A percentile compares a stretch with the other conserved stretches of the same genome.
Conservation (phyloP, 2,113 vertebrate genomes). For the Sphaerodactylus townsendi region DNA sequence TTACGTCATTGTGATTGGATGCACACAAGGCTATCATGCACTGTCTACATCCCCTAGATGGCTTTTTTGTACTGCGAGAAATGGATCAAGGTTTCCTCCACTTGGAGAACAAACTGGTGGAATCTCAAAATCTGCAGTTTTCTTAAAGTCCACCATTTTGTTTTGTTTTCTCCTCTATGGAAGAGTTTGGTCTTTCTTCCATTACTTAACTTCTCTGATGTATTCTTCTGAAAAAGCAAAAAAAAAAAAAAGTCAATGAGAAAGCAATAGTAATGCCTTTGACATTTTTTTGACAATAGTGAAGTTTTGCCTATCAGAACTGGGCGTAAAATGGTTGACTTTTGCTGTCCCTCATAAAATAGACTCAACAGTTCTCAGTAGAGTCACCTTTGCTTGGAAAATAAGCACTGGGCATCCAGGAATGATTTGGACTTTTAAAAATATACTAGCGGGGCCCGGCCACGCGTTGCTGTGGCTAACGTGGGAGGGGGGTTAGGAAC, state of each 20-base stretch:
- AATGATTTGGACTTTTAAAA: too few relatives aligned
- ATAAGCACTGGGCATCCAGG: conserved; percentile 21
- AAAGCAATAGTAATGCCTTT: conserved; percentile 32
- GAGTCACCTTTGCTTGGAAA: conserved; percentile 44
- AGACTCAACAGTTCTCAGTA: conserved; percentile 28
- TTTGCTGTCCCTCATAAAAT: conserved; percentile 42
- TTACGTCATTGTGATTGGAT: too few relatives aligned
- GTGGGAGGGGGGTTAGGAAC: too few relatives aligned
- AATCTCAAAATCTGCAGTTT: too few relatives aligned
- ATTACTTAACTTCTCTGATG: conserved; percentile 50
- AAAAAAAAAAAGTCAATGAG: conserved; percentile 61
- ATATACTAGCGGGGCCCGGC: too few relatives aligned
- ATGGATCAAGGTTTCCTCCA: too few relatives aligned
- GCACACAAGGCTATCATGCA: too few relatives aligned
- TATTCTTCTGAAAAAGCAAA: conserved; percentile 45
- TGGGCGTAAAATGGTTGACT: conserved; percentile 34
- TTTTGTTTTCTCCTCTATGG: conserved; percentile 1
- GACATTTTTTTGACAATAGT: conserved; percentile 48
- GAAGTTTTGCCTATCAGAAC: conserved; percentile 47
- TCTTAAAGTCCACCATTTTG: conserved; percentile 45
- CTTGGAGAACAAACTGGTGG: not conserved
- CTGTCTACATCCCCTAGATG: too few relatives aligned
- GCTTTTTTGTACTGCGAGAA: too few relatives aligned
- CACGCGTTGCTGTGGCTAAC: too few relatives aligned
- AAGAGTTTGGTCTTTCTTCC: conserved; percentile 35